Conservation (phyloP, 2,888 invertebrate species). For the Octodonta nipae region DNA sequence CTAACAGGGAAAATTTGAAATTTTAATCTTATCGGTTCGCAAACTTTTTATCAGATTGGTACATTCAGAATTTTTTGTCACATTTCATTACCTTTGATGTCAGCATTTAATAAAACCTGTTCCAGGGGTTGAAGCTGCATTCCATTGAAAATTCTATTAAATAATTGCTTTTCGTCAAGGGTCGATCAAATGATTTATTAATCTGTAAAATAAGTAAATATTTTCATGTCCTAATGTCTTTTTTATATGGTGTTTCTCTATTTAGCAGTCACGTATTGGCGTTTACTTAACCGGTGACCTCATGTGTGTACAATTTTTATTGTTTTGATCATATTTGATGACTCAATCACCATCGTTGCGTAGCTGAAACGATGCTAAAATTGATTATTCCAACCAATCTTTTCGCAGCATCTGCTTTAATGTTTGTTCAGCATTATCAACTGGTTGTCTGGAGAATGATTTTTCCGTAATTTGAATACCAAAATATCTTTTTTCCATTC, state of each 20-base stretch:
- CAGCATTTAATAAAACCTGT: conserved; percentile 16
- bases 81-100: conserved; percentile 13
- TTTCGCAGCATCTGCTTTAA: conserved; percentile 21
- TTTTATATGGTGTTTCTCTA: conserved; percentile 7
- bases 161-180: no score
- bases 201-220: conserved; percentile 9
- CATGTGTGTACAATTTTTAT: conserved; percentile 7
- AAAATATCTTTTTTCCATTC: conserved; percentile 9
- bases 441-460: conserved; percentile 10
- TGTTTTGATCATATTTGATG: conserved; percentile 11
- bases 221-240: conserved; percentile 9
- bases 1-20: conserved; percentile 13
- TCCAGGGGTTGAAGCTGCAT: conserved; percentile 10
- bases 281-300: conserved; percentile 7
- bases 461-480: conserved; percentile 12
- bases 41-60: conserved; percentile 12
- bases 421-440: conserved; percentile 17
- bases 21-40: conserved; percentile 12
- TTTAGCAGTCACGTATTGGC: conserved; percentile 8
- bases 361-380: conserved; percentile 11
- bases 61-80: conserved; percentile 16
- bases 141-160: conserved; percentile 8
- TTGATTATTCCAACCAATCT: conserved; percentile 3
- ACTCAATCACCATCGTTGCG: conserved; percentile 12
- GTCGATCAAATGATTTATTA: no score